A percentile compares a stretch with the other conserved stretches of the same genome.
phyloP scores from a whole-genome alignment of 2,888 invertebrate genomes.

The Ichneumon xanthorius region DNA sequence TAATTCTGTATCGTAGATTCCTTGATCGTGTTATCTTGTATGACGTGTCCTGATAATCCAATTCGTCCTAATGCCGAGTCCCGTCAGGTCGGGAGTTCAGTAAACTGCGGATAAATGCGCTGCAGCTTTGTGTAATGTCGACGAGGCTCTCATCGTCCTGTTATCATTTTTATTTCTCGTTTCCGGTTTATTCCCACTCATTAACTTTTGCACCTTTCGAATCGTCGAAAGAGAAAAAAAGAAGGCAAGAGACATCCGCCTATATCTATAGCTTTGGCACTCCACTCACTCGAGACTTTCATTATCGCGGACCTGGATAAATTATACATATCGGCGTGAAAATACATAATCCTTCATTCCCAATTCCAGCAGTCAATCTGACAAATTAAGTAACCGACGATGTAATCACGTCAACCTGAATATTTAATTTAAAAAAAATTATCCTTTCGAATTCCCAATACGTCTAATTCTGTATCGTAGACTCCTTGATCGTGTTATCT shows the following conservation, averaged over 20 bases:
- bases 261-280: constrained; percentile 12
- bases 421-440: not conserved
- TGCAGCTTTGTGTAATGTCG: not conserved
- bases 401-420: not conserved
- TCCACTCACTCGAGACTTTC: constrained; percentile 72
- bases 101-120: too few species aligned
- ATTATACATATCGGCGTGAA: too few species aligned
- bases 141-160: constrained; percentile 16
- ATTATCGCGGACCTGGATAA: constrained; percentile 73
- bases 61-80: not conserved
- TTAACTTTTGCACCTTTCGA: constrained; percentile 31
- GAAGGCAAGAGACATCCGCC: not conserved
- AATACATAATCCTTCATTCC: not conserved
- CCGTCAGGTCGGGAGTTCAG: not conserved
- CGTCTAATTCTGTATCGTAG: not conserved
- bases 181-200: constrained; percentile 18
- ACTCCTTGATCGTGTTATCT: not conserved
- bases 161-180: constrained; percentile 28
- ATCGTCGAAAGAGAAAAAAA: constrained; percentile 5
- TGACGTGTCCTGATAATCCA: not conserved
- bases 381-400: not conserved
- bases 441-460: not conserved
- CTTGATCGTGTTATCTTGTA: not conserved
- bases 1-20: not conserved
- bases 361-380: not conserved